Conservation (phyloP, 2,797 vertebrate species). For the Molossus alvarezi region DNA sequence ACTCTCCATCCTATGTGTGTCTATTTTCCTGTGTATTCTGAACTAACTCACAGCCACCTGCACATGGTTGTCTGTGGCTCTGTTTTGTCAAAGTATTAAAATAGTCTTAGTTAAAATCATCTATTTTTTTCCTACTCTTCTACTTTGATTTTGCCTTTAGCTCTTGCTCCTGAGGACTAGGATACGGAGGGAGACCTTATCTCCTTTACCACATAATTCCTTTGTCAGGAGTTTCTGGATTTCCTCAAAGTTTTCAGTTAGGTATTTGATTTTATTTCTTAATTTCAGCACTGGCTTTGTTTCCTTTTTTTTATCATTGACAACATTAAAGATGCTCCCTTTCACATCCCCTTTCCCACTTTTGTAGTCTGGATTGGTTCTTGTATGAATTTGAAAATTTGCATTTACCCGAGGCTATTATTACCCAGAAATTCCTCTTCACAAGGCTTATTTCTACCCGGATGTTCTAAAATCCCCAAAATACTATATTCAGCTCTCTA, state of each 20-base stretch:
- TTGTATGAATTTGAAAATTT: background rate
- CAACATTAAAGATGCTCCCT: background rate
- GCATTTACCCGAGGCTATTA: background rate
- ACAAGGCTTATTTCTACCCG: background rate
- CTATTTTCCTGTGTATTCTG: background rate
- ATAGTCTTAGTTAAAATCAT: background rate
- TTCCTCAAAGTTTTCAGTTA: background rate
- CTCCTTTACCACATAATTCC: background rate
- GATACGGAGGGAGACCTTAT: background rate
- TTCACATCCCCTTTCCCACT: background rate
- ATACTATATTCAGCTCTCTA: background rate
- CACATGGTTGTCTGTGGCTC: background rate
- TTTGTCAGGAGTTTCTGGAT: background rate
- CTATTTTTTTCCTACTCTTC: background rate
- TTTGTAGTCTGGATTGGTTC: background rate
- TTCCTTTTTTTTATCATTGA: background rate
- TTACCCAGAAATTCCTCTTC: background rate
- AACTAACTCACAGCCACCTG: background rate
- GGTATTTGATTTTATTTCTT: background rate
- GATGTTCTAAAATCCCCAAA: background rate
- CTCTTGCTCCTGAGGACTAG: background rate
- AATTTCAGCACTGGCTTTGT: background rate
- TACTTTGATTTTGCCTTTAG: background rate
- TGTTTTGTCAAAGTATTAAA: background rate
- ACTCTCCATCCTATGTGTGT: background rate